Percentiles rank a stretch among this genome's conserved stretches.
phyloP scores from a whole-genome alignment of 2,797 vertebrate genomes.

The Pelobates cultripes region DNA sequence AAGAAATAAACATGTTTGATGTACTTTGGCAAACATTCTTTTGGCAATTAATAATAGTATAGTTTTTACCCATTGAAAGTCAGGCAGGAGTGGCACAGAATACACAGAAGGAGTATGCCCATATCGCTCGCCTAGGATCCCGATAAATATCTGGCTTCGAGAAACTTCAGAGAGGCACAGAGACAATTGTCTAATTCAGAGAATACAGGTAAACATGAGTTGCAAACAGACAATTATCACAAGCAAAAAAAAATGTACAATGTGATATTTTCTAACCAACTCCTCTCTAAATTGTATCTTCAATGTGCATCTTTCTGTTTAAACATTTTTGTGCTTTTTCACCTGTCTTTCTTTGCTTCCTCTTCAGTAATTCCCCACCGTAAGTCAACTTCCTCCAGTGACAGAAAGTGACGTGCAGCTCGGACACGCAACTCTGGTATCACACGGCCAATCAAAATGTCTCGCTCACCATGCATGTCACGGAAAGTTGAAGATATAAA shows the following conservation, averaged over 20 bases:
- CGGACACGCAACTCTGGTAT: conserved; percentile 83
- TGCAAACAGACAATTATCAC: too few species aligned
- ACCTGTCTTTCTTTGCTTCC: conserved; percentile 74
- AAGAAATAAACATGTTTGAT: too few species aligned
- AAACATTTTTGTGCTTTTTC: neutral
- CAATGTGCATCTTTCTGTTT: neutral
- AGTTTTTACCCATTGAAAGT: conserved; percentile 83
- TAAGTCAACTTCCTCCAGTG: conserved; percentile 85
- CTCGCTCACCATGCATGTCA: conserved; percentile 88
- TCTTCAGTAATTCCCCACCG: conserved; percentile 90
- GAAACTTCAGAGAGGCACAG: conserved; percentile 86
- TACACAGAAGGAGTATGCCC: conserved; percentile 75
- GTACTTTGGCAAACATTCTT: too few species aligned
- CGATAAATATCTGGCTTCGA: conserved; percentile 82
- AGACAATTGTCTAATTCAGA: conserved; percentile 66
- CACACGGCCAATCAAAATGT: conserved; percentile 79
- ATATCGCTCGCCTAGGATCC: conserved; percentile 83
- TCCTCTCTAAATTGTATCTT: neutral
- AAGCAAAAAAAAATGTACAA: too few species aligned
- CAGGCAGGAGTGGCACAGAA: conserved; percentile 78
- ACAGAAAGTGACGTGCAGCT: conserved; percentile 70
- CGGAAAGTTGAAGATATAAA: conserved; percentile 92
- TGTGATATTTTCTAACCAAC: too few species aligned
- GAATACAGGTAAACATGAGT: neutral
- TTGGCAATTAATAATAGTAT: too few species aligned